phyloP scores from a whole-genome alignment of 2,113 vertebrate species.

The Phainopepla nitens region DNA sequence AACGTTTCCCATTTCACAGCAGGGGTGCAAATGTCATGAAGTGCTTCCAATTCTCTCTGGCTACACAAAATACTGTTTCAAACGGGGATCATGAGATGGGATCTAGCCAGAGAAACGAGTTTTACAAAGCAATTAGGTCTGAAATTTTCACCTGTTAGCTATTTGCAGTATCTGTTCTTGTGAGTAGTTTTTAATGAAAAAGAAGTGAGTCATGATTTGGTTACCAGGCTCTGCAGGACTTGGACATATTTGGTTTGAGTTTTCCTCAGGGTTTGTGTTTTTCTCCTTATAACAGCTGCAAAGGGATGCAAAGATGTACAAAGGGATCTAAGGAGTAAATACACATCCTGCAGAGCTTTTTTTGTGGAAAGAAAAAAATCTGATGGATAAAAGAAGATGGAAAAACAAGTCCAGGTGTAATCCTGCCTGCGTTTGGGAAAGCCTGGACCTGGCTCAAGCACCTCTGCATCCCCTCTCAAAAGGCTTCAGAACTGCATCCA shows the following conservation, averaged over 20 bases:
- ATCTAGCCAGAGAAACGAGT: accelerated
- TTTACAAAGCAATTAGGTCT: not conserved
- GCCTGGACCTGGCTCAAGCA: not conserved
- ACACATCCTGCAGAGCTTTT: not conserved
- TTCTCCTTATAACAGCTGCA: not conserved
- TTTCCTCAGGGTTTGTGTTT: not conserved
- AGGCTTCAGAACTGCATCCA: not conserved
- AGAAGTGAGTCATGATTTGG: not conserved
- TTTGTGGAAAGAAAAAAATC: not conserved
- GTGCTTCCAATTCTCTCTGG: not conserved
- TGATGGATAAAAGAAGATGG: not conserved
- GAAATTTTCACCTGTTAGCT: not conserved
- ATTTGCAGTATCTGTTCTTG: not conserved
- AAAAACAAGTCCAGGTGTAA: not conserved
- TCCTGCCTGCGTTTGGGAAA: not conserved
- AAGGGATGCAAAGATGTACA: not conserved
- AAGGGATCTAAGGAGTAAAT: not conserved
- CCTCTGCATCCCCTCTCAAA: not conserved
- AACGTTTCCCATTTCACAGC: not conserved
- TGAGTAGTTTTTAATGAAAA: not conserved
- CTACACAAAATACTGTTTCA: not conserved
- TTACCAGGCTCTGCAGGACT: not conserved
- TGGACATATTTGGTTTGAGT: not conserved
- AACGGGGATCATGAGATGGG: not conserved
- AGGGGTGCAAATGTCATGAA: not conserved